Base-by-base conservation (phyloP, 2,888 invertebrate species). In the Agrotis ipsilon region DNA sequence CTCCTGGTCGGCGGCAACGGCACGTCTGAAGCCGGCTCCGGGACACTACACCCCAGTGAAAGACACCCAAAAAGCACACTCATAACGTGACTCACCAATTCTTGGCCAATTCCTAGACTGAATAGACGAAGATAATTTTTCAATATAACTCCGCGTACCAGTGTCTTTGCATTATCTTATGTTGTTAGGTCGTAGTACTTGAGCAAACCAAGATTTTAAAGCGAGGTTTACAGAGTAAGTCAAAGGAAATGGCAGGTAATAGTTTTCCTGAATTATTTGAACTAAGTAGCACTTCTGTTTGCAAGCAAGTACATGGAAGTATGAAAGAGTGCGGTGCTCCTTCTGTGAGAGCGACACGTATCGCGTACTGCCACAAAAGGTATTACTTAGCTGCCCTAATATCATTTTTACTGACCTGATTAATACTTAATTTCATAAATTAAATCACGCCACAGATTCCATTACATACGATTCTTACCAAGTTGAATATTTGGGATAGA, bases 11-110 rank as follows among this genome's bases (percentile, higher is more conserved):
- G 16, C 13, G 60, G 77, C 63, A 68, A 39, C 80, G 60, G 48
- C 80, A 65, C 77, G 81, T 69, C 77, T 81, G 49, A 24, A 43
- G 54, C 68, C 51, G 51, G 27, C 59, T 9, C 19, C 27, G 51
- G 13, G 48, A 21, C 39, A 19, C 21, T 24, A 13, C 16, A 1
- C 45, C 45, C 32, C 32, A 32, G n/a, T n/a, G n/a, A n/a, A n/a
- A 18, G 46, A 19, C 24, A n/a, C 16, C 11, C 48, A 49, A 55
- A 46, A 58, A 27, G 9, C 13, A 6, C n/a, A 52, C 70, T 76
- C 19, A n/a, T 43, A 13, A 2, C 7, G 11, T 46, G 24, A 43
- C 39, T 39, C 39, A 39, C 39, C 39, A 39, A 39, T 9, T 39
- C 39, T 9, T 11, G 11, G 39, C 7, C 6, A 16, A 43, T 4